phyloP scores from a whole-genome alignment of 2,113 vertebrate species.

The Anguilla japonica region DNA sequence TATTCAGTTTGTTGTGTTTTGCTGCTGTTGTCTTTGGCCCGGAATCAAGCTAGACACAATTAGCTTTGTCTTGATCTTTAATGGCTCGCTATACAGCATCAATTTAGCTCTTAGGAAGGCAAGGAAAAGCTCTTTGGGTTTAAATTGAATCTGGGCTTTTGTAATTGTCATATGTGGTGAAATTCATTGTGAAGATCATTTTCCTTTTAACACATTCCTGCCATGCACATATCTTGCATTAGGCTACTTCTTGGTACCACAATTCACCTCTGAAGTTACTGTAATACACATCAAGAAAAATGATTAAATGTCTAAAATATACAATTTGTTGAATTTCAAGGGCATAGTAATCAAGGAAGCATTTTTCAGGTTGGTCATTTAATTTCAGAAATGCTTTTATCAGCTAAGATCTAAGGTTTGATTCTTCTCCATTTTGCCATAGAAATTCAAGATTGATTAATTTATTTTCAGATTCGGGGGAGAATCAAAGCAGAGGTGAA shows the following conservation, averaged over 20 bases:
- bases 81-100: background rate
- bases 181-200: background rate
- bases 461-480: too few species aligned
- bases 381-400: background rate
- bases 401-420: background rate
- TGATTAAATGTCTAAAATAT: background rate
- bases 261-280: background rate
- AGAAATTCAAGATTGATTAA: too few species aligned
- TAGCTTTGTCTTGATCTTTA: background rate
- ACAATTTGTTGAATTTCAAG: background rate
- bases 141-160: slow-evolving; percentile 4
- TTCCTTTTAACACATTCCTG: background rate
- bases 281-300: background rate
- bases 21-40: background rate
- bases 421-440: background rate
- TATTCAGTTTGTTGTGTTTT: slow-evolving; percentile 19
- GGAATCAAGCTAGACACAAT: background rate
- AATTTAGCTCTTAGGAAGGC: background rate
- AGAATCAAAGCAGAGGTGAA: too few species aligned
- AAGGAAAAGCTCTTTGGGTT: background rate
- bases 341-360: background rate
- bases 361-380: background rate
- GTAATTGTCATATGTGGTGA: background rate
- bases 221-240: background rate
- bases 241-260: background rate